Evolutionary conservation across 1,140 invertebrate genomes (phyloP).

Genomic region (Aphis gossypii): DNA sequence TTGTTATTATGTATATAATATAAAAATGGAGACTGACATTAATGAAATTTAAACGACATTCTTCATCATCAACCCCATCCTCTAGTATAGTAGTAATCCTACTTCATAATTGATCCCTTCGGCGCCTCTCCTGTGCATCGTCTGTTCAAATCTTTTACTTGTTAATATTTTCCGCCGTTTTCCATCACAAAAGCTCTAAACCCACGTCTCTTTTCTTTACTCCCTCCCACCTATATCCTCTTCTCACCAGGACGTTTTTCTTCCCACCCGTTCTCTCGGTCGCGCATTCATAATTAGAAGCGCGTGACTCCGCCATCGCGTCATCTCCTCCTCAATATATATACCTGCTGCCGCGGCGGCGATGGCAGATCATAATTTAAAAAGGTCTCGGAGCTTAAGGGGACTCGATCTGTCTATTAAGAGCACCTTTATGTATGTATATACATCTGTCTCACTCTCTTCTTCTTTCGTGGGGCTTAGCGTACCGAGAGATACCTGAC

Average conservation of each 20-base stretch:
- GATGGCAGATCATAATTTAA: slow-evolving; percentile 55
- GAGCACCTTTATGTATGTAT: slow-evolving; percentile 45
- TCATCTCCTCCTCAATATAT: background rate
- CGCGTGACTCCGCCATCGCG: background rate
- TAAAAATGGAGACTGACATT: slow-evolving; percentile 53
- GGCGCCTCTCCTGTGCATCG: background rate
- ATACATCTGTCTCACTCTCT: slow-evolving; percentile 28
- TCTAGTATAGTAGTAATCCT: slow-evolving; percentile 48
- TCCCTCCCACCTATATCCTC: background rate
- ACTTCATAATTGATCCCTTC: slow-evolving; percentile 57
- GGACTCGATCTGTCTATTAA: slow-evolving; percentile 58
- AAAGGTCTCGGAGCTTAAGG: slow-evolving; percentile 53
- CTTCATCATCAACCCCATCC: slow-evolving; percentile 57
- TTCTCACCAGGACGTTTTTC: background rate
- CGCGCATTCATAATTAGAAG: slow-evolving; percentile 57
- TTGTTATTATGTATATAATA: slow-evolving; percentile 31
- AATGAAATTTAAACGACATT: slow-evolving; percentile 58
- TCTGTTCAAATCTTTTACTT: slow-evolving; percentile 53
- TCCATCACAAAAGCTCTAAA: slow-evolving; percentile 54
- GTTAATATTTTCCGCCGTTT: slow-evolving; percentile 57
- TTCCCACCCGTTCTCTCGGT: background rate
- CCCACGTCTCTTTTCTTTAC: slow-evolving; percentile 38
- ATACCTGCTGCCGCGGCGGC: background rate
- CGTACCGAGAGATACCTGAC: slow-evolving; percentile 27
- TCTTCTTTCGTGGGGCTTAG: slow-evolving; percentile 52